These are phyloP conservation scores for Sylvia atricapilla DNA, from an alignment of 2,113 vertebrate genomes.

Conservation along the genomic window DNA sequence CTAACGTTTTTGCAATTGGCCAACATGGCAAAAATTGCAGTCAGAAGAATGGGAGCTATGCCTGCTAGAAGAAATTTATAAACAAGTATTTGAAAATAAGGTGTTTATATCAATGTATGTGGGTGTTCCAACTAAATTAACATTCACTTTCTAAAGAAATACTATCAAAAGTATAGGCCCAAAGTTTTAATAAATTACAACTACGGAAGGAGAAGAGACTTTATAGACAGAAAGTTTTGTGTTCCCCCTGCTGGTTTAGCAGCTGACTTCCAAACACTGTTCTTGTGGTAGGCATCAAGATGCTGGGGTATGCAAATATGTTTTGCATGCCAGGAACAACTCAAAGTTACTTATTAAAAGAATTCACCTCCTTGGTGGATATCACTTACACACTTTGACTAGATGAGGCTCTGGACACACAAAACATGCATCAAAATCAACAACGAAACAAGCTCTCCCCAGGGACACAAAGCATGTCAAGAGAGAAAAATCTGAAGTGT, in stretches of 20 bases:
- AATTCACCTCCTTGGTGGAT: neutral
- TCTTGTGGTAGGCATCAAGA: conserved; percentile 31
- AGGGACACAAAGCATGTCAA: neutral
- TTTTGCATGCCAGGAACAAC: neutral
- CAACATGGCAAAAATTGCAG: neutral
- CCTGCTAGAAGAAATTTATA: neutral
- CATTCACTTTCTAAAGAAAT: neutral
- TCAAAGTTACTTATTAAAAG: neutral
- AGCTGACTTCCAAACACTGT: conserved; percentile 39
- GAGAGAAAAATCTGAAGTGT: conserved; percentile 31
- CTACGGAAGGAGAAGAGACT: neutral
- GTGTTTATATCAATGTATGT: neutral
- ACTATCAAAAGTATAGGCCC: neutral
- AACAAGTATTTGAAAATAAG: neutral
- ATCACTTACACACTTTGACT: neutral
- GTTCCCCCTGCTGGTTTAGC: conserved; percentile 72
- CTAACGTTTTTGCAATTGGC: neutral
- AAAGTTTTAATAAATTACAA: neutral
- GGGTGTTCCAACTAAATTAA: neutral
- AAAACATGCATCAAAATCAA: neutral
- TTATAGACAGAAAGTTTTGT: neutral
- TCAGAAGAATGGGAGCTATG: neutral
- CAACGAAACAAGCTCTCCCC: neutral
- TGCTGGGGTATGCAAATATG: neutral
- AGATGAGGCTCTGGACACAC: neutral